Evolutionary conservation across 2,888 invertebrate species (phyloP).

Genomic region (Platycheirus rosarum): DNA sequence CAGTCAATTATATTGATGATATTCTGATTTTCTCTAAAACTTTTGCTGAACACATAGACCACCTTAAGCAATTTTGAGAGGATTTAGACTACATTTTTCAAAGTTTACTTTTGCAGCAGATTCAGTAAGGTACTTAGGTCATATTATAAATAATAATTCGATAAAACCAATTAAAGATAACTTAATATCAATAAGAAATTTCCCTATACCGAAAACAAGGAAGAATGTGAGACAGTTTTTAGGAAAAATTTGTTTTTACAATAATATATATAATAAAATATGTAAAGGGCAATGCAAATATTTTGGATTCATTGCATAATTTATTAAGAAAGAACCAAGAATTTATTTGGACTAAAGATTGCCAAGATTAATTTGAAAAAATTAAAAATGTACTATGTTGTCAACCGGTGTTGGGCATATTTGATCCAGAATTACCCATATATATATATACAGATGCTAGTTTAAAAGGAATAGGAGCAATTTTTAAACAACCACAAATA

Average conservation of each 20-base stretch:
- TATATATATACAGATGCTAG: constrained; percentile 68
- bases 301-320: constrained; percentile 68
- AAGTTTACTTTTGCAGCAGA: constrained; percentile 49
- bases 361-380: constrained; percentile 61
- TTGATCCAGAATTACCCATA: constrained; percentile 67
- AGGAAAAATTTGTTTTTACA: constrained; percentile 47
- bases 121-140: constrained; percentile 65
- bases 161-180: constrained; percentile 47
- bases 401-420: constrained; percentile 65
- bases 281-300: constrained; percentile 56
- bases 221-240: constrained; percentile 54
- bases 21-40: constrained; percentile 51
- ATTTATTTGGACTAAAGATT: constrained; percentile 65
- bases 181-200: constrained; percentile 61
- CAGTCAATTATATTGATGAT: constrained; percentile 74
- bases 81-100: constrained; percentile 67
- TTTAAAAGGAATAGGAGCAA: constrained; percentile 60
- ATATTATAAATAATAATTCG: constrained; percentile 64
- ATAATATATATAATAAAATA: no score
- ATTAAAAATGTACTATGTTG: constrained; percentile 50
- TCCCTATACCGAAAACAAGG: constrained; percentile 62
- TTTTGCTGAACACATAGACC: constrained; percentile 63
- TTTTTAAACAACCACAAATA: constrained; percentile 68
- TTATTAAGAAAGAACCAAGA: constrained; percentile 39
- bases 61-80: constrained; percentile 51